Evolutionary conservation across 2,797 vertebrate genomes (phyloP).

Genomic region (Balearica regulorum): DNA sequence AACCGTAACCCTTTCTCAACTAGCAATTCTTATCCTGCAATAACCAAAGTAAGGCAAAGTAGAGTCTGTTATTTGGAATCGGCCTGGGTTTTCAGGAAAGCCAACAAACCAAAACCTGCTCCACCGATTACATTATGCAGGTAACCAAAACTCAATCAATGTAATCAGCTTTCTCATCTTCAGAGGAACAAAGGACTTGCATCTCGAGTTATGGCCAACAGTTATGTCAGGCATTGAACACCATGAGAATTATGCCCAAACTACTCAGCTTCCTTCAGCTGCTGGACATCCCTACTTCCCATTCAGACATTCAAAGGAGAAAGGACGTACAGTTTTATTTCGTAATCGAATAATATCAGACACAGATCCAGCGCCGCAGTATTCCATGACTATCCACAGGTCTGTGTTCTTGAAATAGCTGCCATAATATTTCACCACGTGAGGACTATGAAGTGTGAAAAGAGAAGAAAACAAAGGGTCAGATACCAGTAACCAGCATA

Average conservation of each 20-base stretch:
- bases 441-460: conserved; percentile 72
- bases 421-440: conserved; percentile 89
- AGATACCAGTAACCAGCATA: not conserved
- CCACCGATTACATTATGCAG: not conserved
- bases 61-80: not conserved
- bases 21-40: not conserved
- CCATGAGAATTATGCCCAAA: not conserved
- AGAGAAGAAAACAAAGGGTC: not conserved
- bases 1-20: not conserved
- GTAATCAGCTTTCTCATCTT: not conserved
- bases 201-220: not conserved
- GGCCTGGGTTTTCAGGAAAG: not conserved
- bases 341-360: conserved; percentile 91
- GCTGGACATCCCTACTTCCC: not conserved
- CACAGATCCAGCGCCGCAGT: conserved; percentile 92
- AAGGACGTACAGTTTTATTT: conserved; percentile 87
- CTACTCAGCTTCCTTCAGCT: not conserved
- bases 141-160: not conserved
- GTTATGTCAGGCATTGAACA: not conserved
- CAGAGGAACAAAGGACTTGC: not conserved
- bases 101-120: not conserved
- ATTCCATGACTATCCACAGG: conserved; percentile 97
- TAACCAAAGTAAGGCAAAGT: not conserved
- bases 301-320: not conserved
- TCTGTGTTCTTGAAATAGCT: conserved; percentile 98